Conservation (phyloP, 1,140 invertebrate species). For the Sycobia sp. region DNA sequence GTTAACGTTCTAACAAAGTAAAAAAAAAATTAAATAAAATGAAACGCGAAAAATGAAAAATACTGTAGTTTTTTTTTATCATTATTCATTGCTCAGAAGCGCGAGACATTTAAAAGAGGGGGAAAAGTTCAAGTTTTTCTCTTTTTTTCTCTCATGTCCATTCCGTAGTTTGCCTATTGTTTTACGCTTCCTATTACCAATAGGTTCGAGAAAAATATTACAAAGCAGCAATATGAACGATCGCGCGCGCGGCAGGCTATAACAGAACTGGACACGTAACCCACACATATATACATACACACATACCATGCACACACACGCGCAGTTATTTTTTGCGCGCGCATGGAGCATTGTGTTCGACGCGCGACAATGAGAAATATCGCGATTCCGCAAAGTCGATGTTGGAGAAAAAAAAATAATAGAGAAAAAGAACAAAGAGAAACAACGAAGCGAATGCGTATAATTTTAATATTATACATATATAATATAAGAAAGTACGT, state of each 20-base stretch:
- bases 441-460: no score
- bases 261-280: conserved; percentile 2
- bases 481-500: no score
- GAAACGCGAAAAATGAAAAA: not conserved
- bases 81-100: no score
- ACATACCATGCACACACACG: no score
- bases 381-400: no score
- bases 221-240: conserved; percentile 12
- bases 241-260: conserved; percentile 2
- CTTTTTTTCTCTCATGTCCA: conserved; percentile 11
- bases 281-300: no score
- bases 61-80: not conserved
- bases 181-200: not conserved
- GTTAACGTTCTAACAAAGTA: not conserved
- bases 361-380: no score
- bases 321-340: no score
- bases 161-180: conserved; percentile 20
- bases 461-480: no score
- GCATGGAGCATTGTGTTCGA: no score
- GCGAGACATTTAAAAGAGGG: not conserved
- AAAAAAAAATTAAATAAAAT: conserved; percentile 3
- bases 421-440: no score
- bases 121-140: conserved; percentile 11
- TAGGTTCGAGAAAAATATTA: conserved; percentile 2
- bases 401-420: no score